Conservation (phyloP, 2,113 vertebrate genomes). For the Rhabdornis inornatus region DNA sequence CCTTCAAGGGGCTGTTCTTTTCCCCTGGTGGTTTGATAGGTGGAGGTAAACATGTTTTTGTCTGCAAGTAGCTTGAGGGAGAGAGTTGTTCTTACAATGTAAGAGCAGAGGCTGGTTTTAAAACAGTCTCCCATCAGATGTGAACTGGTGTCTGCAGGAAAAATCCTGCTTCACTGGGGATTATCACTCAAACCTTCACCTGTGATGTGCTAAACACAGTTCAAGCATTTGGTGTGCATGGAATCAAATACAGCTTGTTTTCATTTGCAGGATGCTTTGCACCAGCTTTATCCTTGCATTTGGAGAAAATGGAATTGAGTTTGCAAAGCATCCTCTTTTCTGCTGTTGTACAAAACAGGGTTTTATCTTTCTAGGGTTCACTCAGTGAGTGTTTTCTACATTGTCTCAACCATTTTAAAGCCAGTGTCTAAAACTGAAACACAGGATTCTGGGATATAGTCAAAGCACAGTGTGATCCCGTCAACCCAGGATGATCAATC, state of each 20-base stretch:
- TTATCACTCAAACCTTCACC: neutral
- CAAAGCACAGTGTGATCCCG: neutral
- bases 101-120: constrained; percentile 9
- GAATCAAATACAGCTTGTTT: neutral
- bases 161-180: neutral
- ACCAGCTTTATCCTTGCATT: neutral
- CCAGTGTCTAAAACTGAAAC: neutral
- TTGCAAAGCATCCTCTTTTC: neutral
- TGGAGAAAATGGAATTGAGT: neutral
- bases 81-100: neutral
- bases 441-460: neutral
- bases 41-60: constrained; percentile 36
- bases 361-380: neutral
- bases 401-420: neutral
- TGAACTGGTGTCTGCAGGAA: constrained; percentile 22
- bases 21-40: constrained; percentile 21
- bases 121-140: neutral
- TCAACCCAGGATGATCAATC: neutral
- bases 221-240: fast-evolving
- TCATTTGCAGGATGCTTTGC: neutral
- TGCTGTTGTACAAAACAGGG: neutral
- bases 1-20: constrained; percentile 27
- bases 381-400: neutral
- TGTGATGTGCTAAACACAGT: constrained; percentile 42
- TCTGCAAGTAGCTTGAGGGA: constrained; percentile 35